phyloP scores from a whole-genome alignment of 2,888 invertebrate genomes.

The Tupiocoris notatus region DNA sequence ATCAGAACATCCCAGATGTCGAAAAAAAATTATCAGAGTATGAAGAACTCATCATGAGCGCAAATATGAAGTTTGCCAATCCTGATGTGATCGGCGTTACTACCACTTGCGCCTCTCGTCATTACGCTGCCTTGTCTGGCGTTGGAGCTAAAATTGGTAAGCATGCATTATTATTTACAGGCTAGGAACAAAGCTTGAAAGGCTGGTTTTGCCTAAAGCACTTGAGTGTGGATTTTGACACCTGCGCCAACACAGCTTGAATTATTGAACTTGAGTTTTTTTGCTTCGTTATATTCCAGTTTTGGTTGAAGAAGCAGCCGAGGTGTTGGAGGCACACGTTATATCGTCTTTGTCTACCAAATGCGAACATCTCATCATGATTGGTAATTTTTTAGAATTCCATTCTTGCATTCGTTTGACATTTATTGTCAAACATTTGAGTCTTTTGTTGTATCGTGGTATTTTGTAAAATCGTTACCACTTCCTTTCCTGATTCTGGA shows the following conservation, averaged over 20 bases:
- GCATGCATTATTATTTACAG: constrained; percentile 30
- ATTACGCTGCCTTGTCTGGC: constrained; percentile 62
- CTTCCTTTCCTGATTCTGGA: too few species aligned
- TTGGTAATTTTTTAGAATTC: too few species aligned
- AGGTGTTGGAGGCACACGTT: constrained; percentile 79
- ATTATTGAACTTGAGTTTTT: constrained; percentile 15
- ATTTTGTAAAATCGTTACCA: too few species aligned
- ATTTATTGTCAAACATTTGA: too few species aligned
- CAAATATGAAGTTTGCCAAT: constrained; percentile 57
- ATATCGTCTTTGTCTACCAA: constrained; percentile 68
- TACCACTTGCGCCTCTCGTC: constrained; percentile 71
- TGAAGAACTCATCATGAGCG: constrained; percentile 54
- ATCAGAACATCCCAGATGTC: constrained; percentile 48
- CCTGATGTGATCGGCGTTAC: constrained; percentile 70
- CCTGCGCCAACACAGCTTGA: too few species aligned
- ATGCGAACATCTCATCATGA: constrained; percentile 78
- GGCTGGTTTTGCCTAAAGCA: too few species aligned
- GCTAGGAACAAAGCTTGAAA: too few species aligned
- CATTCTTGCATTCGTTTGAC: too few species aligned
- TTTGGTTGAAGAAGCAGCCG: constrained; percentile 86
- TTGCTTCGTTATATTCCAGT: constrained; percentile 56
- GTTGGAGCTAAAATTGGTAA: constrained; percentile 64
- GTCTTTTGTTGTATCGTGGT: too few species aligned
- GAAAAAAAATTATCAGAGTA: constrained; percentile 52
- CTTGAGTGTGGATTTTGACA: too few species aligned